Percentiles rank a stretch among this genome's conserved stretches.
Conservation (phyloP, 37 sponge, comb jelly and placozoan species). For the Petrosia ficiformis region DNA sequence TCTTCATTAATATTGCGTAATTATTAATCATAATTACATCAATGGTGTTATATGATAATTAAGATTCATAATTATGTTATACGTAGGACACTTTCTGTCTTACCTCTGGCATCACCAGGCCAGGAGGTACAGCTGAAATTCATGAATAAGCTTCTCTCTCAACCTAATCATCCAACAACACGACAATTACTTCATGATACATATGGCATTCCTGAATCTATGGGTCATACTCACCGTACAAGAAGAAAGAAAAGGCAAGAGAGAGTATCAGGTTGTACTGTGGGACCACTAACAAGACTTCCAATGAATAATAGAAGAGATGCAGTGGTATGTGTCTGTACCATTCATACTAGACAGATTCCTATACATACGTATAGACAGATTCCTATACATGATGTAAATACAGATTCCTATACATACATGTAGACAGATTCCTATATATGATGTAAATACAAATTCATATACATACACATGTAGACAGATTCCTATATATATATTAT, state of each 20-base stretch:
- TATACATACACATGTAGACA: too few species aligned
- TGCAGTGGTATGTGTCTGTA: constrained; percentile 36
- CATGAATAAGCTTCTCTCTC: constrained; percentile 23
- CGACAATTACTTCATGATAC: constrained; percentile 35
- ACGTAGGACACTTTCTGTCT: background rate
- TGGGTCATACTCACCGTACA: background rate
- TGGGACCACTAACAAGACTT: constrained; percentile 30
- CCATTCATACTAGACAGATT: too few species aligned
- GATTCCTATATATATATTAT: too few species aligned
- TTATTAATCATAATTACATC: too few species aligned
- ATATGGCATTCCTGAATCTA: constrained; percentile 11
- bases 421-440: too few species aligned
- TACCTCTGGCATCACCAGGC: constrained; percentile 14
- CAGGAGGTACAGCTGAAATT: constrained; percentile 17
- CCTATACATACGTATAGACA: background rate
- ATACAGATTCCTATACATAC: too few species aligned
- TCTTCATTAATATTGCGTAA: too few species aligned
- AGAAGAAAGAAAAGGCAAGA: background rate
- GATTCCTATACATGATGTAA: too few species aligned
- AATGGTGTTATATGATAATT: too few species aligned
- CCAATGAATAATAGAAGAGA: constrained; percentile 56
- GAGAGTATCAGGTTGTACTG: constrained; percentile 24
- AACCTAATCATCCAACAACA: constrained; percentile 48
- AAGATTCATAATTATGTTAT: too few species aligned
- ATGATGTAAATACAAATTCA: too few species aligned